These are phyloP conservation scores for Odontocolon sp. DNA, from an alignment of 2,888 invertebrate species.

Conservation along the genomic window DNA sequence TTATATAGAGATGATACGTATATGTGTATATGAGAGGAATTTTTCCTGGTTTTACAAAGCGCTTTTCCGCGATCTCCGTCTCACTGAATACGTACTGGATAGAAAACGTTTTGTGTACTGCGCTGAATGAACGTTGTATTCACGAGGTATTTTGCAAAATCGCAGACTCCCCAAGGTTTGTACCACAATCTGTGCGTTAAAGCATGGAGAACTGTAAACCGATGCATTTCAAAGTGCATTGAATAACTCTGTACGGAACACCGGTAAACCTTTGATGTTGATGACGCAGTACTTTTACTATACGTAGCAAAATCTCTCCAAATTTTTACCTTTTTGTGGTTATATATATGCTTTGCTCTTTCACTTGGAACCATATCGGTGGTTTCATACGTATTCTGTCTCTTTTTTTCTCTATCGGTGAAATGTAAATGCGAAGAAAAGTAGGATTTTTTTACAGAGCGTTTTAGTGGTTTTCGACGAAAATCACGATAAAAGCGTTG, in stretches of 20 bases:
- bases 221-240: slow-evolving; percentile 15
- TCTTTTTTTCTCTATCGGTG: no score
- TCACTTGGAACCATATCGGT: neutral
- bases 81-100: no score
- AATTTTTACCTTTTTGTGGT: slow-evolving; percentile 1
- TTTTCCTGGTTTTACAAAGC: neutral
- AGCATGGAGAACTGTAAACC: no score
- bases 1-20: neutral
- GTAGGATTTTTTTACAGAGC: neutral
- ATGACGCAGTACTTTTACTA: neutral
- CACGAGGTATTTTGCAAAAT: neutral
- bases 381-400: neutral
- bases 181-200: no score
- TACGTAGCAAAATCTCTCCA: neutral
- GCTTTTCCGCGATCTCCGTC: neutral
- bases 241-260: neutral
- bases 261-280: neutral
- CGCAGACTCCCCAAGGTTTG: neutral
- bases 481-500: neutral
- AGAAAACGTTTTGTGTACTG: neutral
- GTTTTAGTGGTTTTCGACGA: neutral
- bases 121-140: neutral
- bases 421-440: neutral
- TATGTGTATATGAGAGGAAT: neutral
- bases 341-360: neutral